A percentile compares a stretch with the other conserved stretches of the same genome.
Evolutionary conservation across 2,888 invertebrate species (phyloP).

Genomic region (Tetanocera ferruginea): DNA sequence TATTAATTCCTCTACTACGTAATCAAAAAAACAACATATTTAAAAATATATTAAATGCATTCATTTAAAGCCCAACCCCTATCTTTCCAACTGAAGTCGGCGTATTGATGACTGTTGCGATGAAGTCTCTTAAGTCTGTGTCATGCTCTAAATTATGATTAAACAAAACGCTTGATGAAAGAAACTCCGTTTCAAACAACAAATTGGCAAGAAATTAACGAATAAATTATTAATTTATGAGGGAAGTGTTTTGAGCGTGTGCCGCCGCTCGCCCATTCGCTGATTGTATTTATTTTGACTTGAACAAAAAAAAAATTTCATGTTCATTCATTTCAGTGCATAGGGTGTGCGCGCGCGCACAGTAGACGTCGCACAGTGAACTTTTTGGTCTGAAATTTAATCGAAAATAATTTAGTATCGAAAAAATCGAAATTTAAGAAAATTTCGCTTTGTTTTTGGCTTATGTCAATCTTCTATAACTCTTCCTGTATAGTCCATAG

Average conservation of each 20-base stretch:
- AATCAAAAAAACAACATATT: too few relatives aligned
- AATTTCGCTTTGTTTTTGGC: too few relatives aligned
- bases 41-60: background rate
- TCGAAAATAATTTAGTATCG: too few relatives aligned
- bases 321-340: background rate
- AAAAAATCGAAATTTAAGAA: too few relatives aligned
- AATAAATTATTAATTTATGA: conserved; percentile 38
- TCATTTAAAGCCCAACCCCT: conserved; percentile 23
- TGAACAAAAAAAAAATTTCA: background rate
- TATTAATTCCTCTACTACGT: too few relatives aligned
- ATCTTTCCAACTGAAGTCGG: background rate
- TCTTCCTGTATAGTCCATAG: too few relatives aligned
- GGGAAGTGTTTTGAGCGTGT: conserved; percentile 4
- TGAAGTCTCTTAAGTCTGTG: background rate
- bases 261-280: background rate
- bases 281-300: background rate
- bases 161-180: conserved; percentile 6
- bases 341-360: background rate
- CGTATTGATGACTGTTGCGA: background rate
- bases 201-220: conserved; percentile 32
- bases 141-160: conserved; percentile 8
- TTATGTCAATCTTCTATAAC: too few relatives aligned
- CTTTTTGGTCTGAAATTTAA: too few relatives aligned
- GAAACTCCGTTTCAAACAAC: conserved; percentile 8
- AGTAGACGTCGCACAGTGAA: too few relatives aligned